Evolutionary conservation across 1,140 invertebrate genomes (phyloP).

Genomic region (Teleogryllus occipitalis): DNA sequence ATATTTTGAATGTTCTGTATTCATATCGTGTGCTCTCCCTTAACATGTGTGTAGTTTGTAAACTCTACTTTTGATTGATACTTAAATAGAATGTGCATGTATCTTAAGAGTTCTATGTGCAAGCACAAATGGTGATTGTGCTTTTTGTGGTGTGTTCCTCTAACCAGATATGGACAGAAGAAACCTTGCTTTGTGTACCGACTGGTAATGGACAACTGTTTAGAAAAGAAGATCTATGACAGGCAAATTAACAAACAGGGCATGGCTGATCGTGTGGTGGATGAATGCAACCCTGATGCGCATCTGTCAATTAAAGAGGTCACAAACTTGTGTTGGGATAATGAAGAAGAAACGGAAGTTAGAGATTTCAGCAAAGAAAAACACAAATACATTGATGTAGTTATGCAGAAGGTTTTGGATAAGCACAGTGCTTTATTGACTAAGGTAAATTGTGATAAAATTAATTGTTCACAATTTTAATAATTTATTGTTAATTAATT

Average conservation of each 20-base stretch:
- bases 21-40: too few species aligned
- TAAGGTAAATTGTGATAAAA: constrained; percentile 39
- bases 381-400: constrained; percentile 69
- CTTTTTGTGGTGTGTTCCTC: constrained; percentile 93
- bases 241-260: constrained; percentile 95
- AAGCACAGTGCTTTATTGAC: constrained; percentile 61
- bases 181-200: constrained; percentile 94
- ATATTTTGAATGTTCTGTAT: too few species aligned
- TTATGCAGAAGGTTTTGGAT: constrained; percentile 67
- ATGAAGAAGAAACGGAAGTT: constrained; percentile 69
- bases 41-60: too few species aligned
- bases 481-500: not conserved
- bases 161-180: constrained; percentile 76
- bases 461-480: not conserved
- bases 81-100: too few species aligned
- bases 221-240: constrained; percentile 98
- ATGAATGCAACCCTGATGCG: constrained; percentile 95
- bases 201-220: constrained; percentile 90
- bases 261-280: constrained; percentile 94
- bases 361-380: constrained; percentile 60
- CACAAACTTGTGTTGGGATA: constrained; percentile 85
- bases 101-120: too few species aligned
- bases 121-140: constrained; percentile 32
- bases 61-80: too few species aligned
- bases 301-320: constrained; percentile 92